These are phyloP conservation scores for Salarias fasciatus DNA, from an alignment of 2,797 vertebrate genomes.

Conservation along the genomic window DNA sequence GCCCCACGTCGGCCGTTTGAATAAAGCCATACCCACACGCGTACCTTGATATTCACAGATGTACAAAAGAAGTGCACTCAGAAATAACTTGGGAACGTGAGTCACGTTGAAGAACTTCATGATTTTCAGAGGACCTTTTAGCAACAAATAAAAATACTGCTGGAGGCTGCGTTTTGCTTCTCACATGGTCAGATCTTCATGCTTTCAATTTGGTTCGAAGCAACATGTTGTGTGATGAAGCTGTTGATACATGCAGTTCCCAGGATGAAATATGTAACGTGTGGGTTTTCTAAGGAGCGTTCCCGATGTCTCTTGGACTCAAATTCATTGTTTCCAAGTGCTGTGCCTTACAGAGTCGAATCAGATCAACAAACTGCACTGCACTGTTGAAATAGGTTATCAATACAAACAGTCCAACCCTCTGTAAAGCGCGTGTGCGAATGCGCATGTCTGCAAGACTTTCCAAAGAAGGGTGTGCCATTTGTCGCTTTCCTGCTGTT, in stretches of 20 bases:
- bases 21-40: slow-evolving; percentile 31
- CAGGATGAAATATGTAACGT: background rate
- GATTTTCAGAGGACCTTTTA: too few species aligned
- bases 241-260: background rate
- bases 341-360: slow-evolving; percentile 11
- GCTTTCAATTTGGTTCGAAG: background rate
- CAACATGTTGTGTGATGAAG: background rate
- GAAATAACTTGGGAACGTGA: slow-evolving; percentile 30
- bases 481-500: slow-evolving; percentile 77
- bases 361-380: slow-evolving; percentile 22
- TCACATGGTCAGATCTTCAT: background rate
- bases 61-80: slow-evolving; percentile 23
- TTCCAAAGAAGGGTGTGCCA: slow-evolving; percentile 64
- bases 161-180: too few species aligned
- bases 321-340: slow-evolving; percentile 29
- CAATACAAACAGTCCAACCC: slow-evolving; percentile 60
- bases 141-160: too few species aligned
- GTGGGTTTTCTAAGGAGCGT: background rate
- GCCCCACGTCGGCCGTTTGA: slow-evolving; percentile 15
- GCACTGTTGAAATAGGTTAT: slow-evolving; percentile 63
- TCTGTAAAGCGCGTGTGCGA: slow-evolving; percentile 34
- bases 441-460: slow-evolving; percentile 52
- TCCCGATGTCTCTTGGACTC: slow-evolving; percentile 18
- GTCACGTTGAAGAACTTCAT: background rate
- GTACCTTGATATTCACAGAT: slow-evolving; percentile 29